A percentile compares a stretch with the other conserved stretches of the same genome.
Conservation (phyloP, 2,797 vertebrate species). For the Sebastes trivittatus region DNA sequence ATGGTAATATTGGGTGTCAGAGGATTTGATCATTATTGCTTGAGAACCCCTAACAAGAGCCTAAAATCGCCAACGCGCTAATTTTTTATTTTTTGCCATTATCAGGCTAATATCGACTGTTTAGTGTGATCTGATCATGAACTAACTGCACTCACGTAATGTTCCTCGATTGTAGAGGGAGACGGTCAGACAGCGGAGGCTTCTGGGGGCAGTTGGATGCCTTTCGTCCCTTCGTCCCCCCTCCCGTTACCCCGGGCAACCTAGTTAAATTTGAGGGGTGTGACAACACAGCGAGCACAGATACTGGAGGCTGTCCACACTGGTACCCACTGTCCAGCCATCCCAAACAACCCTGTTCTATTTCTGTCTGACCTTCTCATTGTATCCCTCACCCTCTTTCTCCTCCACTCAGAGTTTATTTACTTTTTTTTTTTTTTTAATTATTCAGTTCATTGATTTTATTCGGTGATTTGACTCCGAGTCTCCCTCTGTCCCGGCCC, state of each 20-base stretch:
- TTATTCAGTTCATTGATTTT: conserved; percentile 44
- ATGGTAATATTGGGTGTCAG: no score
- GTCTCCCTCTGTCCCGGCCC: neutral
- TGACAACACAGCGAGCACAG: conserved; percentile 19
- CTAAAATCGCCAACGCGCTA: no score
- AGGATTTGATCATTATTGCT: no score
- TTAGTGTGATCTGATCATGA: neutral
- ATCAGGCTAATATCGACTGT: neutral
- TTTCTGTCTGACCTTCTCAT: conserved; percentile 56
- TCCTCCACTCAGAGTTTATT: neutral
- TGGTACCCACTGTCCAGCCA: conserved; percentile 58
- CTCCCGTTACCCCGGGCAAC: conserved; percentile 8
- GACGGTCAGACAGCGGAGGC: neutral
- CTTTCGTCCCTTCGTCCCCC: neutral
- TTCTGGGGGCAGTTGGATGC: neutral
- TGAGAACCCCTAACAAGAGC: no score
- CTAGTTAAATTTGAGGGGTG: conserved; percentile 26
- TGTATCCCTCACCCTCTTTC: neutral
- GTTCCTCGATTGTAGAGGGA: neutral
- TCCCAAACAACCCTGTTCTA: conserved; percentile 56
- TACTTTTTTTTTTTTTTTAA: conserved; percentile 6
- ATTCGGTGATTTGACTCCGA: conserved; percentile 23
- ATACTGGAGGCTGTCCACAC: conserved; percentile 47
- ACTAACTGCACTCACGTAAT: neutral
- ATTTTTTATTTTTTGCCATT: neutral